Evolutionary conservation across 2,113 vertebrate species (phyloP).

Genomic region (Sebastes fasciatus): DNA sequence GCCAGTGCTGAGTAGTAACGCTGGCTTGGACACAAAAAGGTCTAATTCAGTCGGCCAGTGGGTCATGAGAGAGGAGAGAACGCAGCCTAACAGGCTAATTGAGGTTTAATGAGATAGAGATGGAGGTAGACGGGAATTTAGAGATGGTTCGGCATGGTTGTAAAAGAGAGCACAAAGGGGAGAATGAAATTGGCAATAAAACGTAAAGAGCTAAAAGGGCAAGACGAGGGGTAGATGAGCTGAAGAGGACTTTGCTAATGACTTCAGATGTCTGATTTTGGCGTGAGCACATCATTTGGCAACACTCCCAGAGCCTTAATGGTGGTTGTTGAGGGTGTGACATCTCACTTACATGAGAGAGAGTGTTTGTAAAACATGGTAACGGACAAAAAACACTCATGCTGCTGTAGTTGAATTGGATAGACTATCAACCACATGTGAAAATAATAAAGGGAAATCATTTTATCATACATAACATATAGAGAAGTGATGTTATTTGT

Average conservation of each 20-base stretch:
- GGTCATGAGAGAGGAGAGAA: conserved; percentile 52
- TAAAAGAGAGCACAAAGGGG: conserved; percentile 38
- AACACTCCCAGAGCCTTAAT: conserved; percentile 52
- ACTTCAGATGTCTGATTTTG: conserved; percentile 38
- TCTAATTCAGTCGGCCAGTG: conserved; percentile 52
- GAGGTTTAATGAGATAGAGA: conserved; percentile 61
- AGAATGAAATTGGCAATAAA: conserved; percentile 53
- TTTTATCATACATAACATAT: not conserved
- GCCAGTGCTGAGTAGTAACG: conserved; percentile 48
- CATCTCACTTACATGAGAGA: not conserved
- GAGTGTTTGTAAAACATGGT: not conserved
- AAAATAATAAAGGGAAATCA: not conserved
- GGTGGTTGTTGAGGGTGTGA: conserved; percentile 4
- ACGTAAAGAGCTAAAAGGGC: conserved; percentile 33
- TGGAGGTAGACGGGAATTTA: conserved; percentile 25
- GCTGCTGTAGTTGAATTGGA: not conserved
- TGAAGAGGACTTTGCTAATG: conserved; percentile 48
- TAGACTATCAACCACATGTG: not conserved
- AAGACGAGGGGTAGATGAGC: conserved; percentile 26
- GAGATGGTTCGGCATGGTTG: conserved; percentile 15
- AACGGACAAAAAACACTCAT: not conserved
- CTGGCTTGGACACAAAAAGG: conserved; percentile 60
- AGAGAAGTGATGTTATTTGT: not conserved
- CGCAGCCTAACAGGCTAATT: conserved; percentile 65
- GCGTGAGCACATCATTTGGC: conserved; percentile 44